Base-by-base conservation (phyloP, 2,113 vertebrate genomes). In the Scophthalmus maximus region DNA sequence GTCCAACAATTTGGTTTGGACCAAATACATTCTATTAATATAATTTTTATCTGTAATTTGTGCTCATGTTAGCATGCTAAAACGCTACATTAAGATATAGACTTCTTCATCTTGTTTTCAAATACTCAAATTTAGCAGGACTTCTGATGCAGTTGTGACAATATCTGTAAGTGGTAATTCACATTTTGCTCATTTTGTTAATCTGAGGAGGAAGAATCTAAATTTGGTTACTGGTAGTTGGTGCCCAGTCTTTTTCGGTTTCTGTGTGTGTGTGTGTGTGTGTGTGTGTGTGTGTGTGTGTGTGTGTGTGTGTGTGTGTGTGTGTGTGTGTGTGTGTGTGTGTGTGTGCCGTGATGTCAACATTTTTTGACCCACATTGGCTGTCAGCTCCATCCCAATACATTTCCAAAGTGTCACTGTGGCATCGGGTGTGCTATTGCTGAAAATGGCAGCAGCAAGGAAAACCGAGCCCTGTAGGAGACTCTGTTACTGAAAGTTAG, bases 351-450 rank as follows among this genome's bases (percentile, higher is more conserved):
- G 59, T 61, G 27, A 77, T 62, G 50, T 73, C 69, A 63, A 79
- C 82, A 62, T 46, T 47, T 68, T 49, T 60, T 78, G 84, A 87
- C 86, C 83, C 83, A 86, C 77, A 89, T 83, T 29, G 67, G 68
- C 70, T 25, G 69, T 78, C 62, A 76, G 60, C 82, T 70, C 59
- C 6, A 11, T 27, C 69, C 50, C 11, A 20, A 72, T 62, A 73
- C 36, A 64, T 84, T 73, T 82, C 79, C 67, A 63, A 85, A 81
- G 81, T 82, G 85, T 91, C 68, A 40, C 82, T 59, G 15, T 71
- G 55, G 86, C 66, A 81, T 87, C 74, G 30, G 74, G 68, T 73
- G 68, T 79, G 76, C 78, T 22, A 82, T 69, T 67, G 78, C 79
- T 4, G 2, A 55, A 82, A 83, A 85, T 83, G 79, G 81, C 69